Base-by-base conservation (phyloP, 2,113 vertebrate species). In the Charina bottae region DNA sequence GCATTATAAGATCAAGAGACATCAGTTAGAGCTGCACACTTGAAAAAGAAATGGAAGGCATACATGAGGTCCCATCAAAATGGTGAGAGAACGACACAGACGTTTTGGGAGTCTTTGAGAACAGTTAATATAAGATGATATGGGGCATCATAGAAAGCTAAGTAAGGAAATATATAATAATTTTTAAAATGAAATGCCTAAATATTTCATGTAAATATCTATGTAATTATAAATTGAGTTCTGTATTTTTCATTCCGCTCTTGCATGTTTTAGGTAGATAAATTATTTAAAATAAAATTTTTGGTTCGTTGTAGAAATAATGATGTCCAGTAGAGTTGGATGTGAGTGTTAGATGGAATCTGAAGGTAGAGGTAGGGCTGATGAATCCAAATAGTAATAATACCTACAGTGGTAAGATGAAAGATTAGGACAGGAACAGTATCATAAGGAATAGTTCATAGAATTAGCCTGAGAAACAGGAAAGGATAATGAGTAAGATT, bases 41-140 rank as follows among this genome's bases (percentile, higher is more conserved):
- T 88, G 42, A 83, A 49, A 91, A 23, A 53, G 87, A 55, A 89
- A 89, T 89, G 87, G 72, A 92, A 55, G n/a, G 28, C 23, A 11
- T 54, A 26, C 15, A 28, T 84, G 23, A 84, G 56, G 10, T 55
- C 3, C 7, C 78, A 59, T 89, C 58, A 60, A 58, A 89, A 92
- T 42, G 91, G 91, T 92, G 78, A 92, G 91, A 49, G 26, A 92
- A 54, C 17, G 56, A 15, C 55, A 55, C 72, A 78, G 11, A 26
- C 12, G 23, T 84, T 60, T 62, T 58, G 72, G 46, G 46, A 13
- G 11, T 55, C n/a, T 10, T 55, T 13, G 6, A 42, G 11, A 21
- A 89, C 33, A 56, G 8, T 64, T 85, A 87, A 19, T 58, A 49
- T 58, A 58, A 90, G 2, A 85, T 53, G 11, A 62, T 60, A 33